A percentile compares a stretch with the other conserved stretches of the same genome.
Conservation (phyloP, 2,797 vertebrate species). For the Halcyon chelicuti region DNA sequence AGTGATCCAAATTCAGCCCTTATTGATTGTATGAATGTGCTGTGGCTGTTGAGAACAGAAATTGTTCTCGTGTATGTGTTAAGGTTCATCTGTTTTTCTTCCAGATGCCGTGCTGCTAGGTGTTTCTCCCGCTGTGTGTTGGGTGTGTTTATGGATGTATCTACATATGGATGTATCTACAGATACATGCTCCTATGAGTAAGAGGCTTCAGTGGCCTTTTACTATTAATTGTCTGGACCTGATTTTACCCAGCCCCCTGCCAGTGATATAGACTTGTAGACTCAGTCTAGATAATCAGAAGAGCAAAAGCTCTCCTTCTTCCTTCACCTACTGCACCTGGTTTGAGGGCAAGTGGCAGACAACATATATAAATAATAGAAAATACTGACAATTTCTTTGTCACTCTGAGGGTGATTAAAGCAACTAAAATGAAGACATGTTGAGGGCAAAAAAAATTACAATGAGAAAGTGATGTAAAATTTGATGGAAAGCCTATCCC, state of each 20-base stretch:
- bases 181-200: neutral
- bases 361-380: neutral
- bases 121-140: neutral
- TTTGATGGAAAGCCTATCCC: neutral
- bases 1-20: neutral
- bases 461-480: neutral
- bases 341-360: neutral
- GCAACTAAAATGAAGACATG: neutral
- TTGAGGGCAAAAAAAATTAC: neutral
- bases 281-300: neutral
- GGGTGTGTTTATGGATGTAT: rapidly evolving
- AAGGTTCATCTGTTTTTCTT: neutral
- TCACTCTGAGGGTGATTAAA: neutral
- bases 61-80: neutral
- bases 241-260: neutral
- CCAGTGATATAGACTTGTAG: neutral
- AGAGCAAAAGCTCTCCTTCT: neutral
- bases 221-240: neutral
- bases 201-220: neutral
- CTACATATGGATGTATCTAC: rapidly evolving
- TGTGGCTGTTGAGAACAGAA: neutral
- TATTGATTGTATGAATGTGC: neutral
- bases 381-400: neutral
- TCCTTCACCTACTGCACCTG: neutral
- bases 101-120: neutral